These are phyloP conservation scores for Ahaetulla prasina DNA, from an alignment of 2,113 vertebrate genomes.

Conservation along the genomic window DNA sequence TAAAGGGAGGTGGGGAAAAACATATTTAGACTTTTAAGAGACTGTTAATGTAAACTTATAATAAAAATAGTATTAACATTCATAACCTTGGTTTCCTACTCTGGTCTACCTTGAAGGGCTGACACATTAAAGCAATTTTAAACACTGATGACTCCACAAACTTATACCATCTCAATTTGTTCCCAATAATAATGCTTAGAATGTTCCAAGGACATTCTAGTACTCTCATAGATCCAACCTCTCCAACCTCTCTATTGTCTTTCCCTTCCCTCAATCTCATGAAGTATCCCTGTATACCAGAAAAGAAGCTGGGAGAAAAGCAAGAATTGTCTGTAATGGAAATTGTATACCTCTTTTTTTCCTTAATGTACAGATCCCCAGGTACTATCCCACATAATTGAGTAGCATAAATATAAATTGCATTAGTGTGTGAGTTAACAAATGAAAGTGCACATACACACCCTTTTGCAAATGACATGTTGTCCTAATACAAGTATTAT, in stretches of 20 bases:
- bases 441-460: not conserved
- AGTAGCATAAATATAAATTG: not conserved
- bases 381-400: too few species aligned
- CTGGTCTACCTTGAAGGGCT: not conserved
- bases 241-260: not conserved
- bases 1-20: not conserved
- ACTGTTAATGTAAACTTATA: not conserved
- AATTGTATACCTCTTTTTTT: not conserved
- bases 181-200: not conserved
- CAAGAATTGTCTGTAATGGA: not conserved
- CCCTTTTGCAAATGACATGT: not conserved
- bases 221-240: not conserved
- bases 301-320: not conserved
- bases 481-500: not conserved
- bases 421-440: not conserved
- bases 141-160: not conserved
- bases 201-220: not conserved
- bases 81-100: not conserved
- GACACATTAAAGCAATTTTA: not conserved
- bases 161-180: not conserved
- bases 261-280: not conserved
- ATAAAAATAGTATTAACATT: not conserved
- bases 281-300: not conserved
- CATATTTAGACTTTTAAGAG: not conserved
- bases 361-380: not conserved